Evolutionary conservation across 2,888 invertebrate species (phyloP).

Genomic region (Biston stratarius): DNA sequence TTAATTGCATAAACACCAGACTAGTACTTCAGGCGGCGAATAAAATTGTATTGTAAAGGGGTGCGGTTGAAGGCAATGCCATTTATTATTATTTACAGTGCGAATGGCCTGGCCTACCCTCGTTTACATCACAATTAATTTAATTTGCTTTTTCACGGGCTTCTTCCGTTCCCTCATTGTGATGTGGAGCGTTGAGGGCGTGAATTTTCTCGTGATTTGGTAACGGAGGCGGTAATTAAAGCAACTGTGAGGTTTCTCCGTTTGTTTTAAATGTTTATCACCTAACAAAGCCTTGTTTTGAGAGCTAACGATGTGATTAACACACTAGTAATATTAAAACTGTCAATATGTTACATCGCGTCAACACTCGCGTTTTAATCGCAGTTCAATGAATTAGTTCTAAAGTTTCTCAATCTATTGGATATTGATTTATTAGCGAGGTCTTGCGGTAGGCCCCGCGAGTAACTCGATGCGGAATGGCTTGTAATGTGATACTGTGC

Average conservation of each 20-base stretch:
- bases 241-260: slow-evolving; percentile 80
- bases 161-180: slow-evolving; percentile 81
- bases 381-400: slow-evolving; percentile 16
- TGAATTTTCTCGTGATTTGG: slow-evolving; percentile 84
- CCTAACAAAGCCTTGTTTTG: slow-evolving; percentile 61
- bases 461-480: slow-evolving; percentile 54
- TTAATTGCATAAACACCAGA: slow-evolving; percentile 55
- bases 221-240: slow-evolving; percentile 81
- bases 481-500: slow-evolving; percentile 62
- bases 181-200: slow-evolving; percentile 78
- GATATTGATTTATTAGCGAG: slow-evolving; percentile 32
- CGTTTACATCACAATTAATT: slow-evolving; percentile 85
- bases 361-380: slow-evolving; percentile 2
- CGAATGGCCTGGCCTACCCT: slow-evolving; percentile 74
- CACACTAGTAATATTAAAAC: slow-evolving; percentile 52
- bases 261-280: slow-evolving; percentile 82
- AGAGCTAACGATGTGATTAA: slow-evolving; percentile 56
- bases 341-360: slow-evolving; percentile 33
- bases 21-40: slow-evolving; percentile 57
- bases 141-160: slow-evolving; percentile 85
- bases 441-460: slow-evolving; percentile 47
- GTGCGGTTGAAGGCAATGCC: slow-evolving; percentile 67
- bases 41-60: slow-evolving; percentile 69
- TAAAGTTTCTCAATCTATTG: slow-evolving; percentile 22
- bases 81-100: slow-evolving; percentile 78